Evolutionary conservation across 1,140 invertebrate species (phyloP).

Genomic region (Apis cerana): DNA sequence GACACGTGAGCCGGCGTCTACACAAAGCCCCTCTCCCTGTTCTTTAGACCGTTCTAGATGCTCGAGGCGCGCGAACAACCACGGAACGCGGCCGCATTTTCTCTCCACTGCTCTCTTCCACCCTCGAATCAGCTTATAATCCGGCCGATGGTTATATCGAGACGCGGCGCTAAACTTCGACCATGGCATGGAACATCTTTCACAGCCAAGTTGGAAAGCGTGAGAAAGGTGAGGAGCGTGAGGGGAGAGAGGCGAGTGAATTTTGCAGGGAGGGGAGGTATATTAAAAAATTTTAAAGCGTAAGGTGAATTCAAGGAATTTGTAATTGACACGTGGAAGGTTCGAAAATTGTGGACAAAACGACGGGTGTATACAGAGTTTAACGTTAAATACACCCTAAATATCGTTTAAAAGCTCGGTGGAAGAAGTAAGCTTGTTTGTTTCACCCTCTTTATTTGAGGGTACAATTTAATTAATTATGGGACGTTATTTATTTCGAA

Average conservation of each 20-base stretch:
- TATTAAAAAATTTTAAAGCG: neutral
- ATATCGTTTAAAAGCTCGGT: no score
- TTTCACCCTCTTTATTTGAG: no score
- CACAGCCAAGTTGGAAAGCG: neutral
- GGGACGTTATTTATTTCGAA: no score
- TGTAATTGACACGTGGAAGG: neutral
- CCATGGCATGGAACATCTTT: neutral
- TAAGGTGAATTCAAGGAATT: conserved; percentile 15
- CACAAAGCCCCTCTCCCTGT: conserved; percentile 61
- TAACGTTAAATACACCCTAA: neutral
- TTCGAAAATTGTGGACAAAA: neutral
- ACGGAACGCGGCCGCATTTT: neutral
- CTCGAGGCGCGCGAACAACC: neutral
- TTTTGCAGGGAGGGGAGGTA: neutral
- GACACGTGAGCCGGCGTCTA: conserved; percentile 74
- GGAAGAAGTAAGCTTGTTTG: no score
- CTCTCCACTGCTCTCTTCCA: no score
- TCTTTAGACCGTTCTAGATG: neutral
- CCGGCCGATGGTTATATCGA: conserved; percentile 8
- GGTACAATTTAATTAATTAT: no score
- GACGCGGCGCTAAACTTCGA: neutral
- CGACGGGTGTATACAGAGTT: neutral
- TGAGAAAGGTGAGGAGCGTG: no score
- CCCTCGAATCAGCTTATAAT: neutral
- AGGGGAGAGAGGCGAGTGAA: no score